Evolutionary conservation across 2,797 vertebrate genomes (phyloP), one percentile per base, ranked within the genome.

Genomic region (Pelodytes ibericus): DNA sequence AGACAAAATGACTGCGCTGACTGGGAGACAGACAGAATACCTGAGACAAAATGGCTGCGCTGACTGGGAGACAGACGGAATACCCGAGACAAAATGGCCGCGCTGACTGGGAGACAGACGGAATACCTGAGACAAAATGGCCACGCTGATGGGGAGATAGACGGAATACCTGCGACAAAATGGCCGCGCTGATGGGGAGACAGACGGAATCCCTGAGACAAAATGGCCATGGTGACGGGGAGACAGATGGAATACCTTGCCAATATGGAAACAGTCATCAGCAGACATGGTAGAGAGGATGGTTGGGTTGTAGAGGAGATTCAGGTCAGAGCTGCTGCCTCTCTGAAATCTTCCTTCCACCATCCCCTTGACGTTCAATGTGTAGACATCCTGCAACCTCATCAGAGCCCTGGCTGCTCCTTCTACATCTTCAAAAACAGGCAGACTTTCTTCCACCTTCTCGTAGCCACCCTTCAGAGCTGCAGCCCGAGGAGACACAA

Each of bases 341-440:
- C 83, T 91, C 83, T 93, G 95, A 86, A 99, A 96, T 71, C 88
- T 68, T 0, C 97, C 96, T 0, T 66, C 88, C 27, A 89, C 92
- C 4, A 98, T 83, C 26, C 92, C 93, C 29, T 90, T 87, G 29
- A 96, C 94, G 0, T 84, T 92, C 47, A 98, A 93, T 0, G 86
- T 83, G 0, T 98, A 98, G 36, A 98, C 95, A 0, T 99, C 97
- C 89, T 99, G 96, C 79, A 98, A 89, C 70, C 96, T 86, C 95
- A 98, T 95, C 81, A 99, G 87, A 0, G 92, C 96, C 80, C 81
- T 81, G 0, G 95, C 96, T 0, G 96, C 96, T 24, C 96, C 96
- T 0, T 90, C 92, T 2, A 98, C 88, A 81, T 99, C 96, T 78
- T 96, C 95, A 0, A 88, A 83, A 61, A 89, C 89, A 1, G 97